Evolutionary conservation across 2,888 invertebrate genomes (phyloP), one percentile per base, ranked within the genome.

Genomic region (Stenotaenia linearis): DNA sequence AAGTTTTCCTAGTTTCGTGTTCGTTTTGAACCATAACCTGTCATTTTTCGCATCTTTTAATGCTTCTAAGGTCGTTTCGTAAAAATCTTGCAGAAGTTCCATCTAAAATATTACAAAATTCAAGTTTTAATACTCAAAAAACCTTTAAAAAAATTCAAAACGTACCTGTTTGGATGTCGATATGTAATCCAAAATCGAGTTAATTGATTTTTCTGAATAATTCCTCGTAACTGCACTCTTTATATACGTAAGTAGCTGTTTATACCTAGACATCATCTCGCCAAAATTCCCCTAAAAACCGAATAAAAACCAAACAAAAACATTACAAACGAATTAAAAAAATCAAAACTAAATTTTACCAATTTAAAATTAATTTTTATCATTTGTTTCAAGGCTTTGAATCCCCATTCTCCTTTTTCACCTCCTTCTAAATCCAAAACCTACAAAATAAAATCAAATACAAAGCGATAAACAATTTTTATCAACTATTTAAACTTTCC

Each of bases 361-460:
- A 98, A 88, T 90, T 95, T 95, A 87, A 99, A 99, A 87, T 98
- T 97, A 81, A 99, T 98, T 89, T 99, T 99, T 77, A 99, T 98
- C 98, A 99, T 99, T 87, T 99, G 99, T 86, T 99, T 99, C 18
- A 99, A 90, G 0, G 99, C 98, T 87, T 98, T 99, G 86, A 99
- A 99, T 0, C 99, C 99, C 99, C 99, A 99, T 89, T 99, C 99
- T 79, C 98, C 98, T 87, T 99, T 99, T 83, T 98, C 98, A 0
- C 95, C 96, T 56, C 94, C 95, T 88, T 99, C 99, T 81, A 99
- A 88, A 85, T 98, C 98, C 82, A 99, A 88, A 10, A 99, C 98
- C 87, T 96, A 93, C 75, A 35, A 76, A 76, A 35, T 18, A 25
- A 75, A 7, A 76, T 45, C 85, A 95, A 94, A 30, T 78, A 81